Evolutionary conservation across 2,888 invertebrate genomes (phyloP), one percentile per base, ranked within the genome.

Genomic region (Horisme vitalbata): DNA sequence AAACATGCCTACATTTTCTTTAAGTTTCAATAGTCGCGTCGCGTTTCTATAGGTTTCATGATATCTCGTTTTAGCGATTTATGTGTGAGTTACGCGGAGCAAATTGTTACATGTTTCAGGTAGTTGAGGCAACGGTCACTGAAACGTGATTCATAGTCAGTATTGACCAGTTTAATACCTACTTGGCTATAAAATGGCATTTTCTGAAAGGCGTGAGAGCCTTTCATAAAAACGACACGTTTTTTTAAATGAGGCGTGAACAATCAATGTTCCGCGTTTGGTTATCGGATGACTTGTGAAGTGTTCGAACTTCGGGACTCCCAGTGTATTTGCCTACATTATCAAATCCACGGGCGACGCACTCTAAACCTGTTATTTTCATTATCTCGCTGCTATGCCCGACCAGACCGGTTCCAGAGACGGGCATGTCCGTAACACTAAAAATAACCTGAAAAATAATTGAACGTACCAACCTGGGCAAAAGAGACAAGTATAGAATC

Each of bases 361-460:
- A 63, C 71, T 64, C 61, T 39, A 68, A 82, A 83, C 84, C 71
- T 56, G 83, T 83, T 82, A 55, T 57, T 56, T 61, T 52, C 57
- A 59, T 71, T 72, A 75, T 76, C 71, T 68, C 60, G 56, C 60
- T 66, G 70, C 75, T 68, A 36, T 60, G 60, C 63, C 57, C 4
- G 18, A 6, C 18, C 51, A 43, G 68, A 83, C 82, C 77, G 75
- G 80, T 83, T 60, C 46, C 61, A 63, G 51, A 61, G 55, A 57
- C 65, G 64, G 63, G 60, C 54, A 52, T 62, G 60, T 53, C 55
- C 59, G 54, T 57, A 62, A 57, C 55, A 66, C 62, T 49, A 59
- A 71, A 74, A 72, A 43, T 37, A 34, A 43, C 34, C 47, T 37
- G 37, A 34, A 37, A 46, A 45, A 31, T 35, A 35, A 38, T 38